Evolutionary conservation across 2,113 vertebrate genomes (phyloP), one percentile per base, ranked within the genome.

Genomic region (Plectropomus leopardus): DNA sequence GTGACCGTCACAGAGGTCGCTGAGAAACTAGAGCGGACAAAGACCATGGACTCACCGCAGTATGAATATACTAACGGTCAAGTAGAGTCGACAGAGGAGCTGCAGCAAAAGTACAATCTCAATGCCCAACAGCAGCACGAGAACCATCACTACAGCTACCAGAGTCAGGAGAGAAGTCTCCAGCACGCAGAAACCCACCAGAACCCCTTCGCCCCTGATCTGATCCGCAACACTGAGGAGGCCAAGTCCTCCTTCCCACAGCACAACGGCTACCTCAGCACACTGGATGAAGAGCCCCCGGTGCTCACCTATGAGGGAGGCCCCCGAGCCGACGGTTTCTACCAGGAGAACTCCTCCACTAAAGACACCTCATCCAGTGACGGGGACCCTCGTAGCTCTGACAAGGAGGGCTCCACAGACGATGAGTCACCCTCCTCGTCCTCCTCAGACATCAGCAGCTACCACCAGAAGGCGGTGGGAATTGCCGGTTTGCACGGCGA

Each of bases 381-480:
- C 0, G 92, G 92, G 36, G 92, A 95, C 72, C 92, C 94, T 36
- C 92, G 93, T 11, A 89, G 93, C 84, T 96, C 95, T 14, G 95
- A 96, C 72, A 95, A 95, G 72, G 95, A 96, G 68, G 94, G 83
- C 61, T 96, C 93, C 69, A 95, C 94, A 3, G 93, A 95, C 14
- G 93, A 94, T 2, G 92, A 95, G 84, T 92, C 93, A 36, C 89
- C 93, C 59, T 94, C 93, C 59, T 91, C 92, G 1, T 91, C 94
- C 34, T 92, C 93, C 70, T 95, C 80, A 19, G 93, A 95, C 75
- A 76, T 92, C 26, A 86, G 95, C 83, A 76, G 75, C 82, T 85
- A 92, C 86, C 72, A 90, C 70, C 92, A 92, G 88, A 91, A 91
- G 86, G 51, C n/a, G 1, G 73, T 1, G 1, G 47, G 64, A 3